Base-by-base conservation (phyloP, 2,888 invertebrate species). In the Biston betularia region DNA sequence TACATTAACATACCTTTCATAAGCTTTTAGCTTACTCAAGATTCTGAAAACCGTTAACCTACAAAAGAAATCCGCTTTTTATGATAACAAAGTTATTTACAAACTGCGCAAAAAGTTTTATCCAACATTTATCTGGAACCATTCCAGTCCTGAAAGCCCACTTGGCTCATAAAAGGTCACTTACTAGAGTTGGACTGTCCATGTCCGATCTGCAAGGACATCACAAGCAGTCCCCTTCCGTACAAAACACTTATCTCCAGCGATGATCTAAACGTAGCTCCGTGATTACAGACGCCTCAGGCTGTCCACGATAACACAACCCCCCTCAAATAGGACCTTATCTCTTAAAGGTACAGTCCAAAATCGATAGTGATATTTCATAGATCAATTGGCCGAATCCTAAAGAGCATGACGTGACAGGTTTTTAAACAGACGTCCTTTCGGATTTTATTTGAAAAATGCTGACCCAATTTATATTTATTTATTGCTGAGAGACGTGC, bases 261-360 rank as follows among this genome's bases (percentile, higher is more conserved):
- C 81, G 83, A 85, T 86, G 86, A 90, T 90, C 90, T 89, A 82
- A 88, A 86, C 85, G 86, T 84, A 84, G 82, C 84, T 77, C 78
- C 74, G 80, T 82, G 87, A 89, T 89, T 87, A 82, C 84, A 74
- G 81, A 75, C 84, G 86, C 87, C 86, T 80, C 80, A 83, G 85
- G 88, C 89, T 83, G 90, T 83, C 84, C 79, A 75, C 80, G 82
- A 80, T 84, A 87, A 86, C 84, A 53, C 44, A 49, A 50, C 38
- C 9, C 14, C 15, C 8, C n/a, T 24, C n/a, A 62, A 34, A 46
- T 42, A 34, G 48, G 49, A 63, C 67, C 55, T 55, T 68, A 63
- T 59, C 12, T 40, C 11, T 10, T 14, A 15, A 11, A 34, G n/a
- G 38, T 63, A 68, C 38, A 50, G 67, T 50, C n/a, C 42, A 46